Evolutionary conservation across 2,113 vertebrate species (phyloP).

Genomic region (Microtus pennsylvanicus): DNA sequence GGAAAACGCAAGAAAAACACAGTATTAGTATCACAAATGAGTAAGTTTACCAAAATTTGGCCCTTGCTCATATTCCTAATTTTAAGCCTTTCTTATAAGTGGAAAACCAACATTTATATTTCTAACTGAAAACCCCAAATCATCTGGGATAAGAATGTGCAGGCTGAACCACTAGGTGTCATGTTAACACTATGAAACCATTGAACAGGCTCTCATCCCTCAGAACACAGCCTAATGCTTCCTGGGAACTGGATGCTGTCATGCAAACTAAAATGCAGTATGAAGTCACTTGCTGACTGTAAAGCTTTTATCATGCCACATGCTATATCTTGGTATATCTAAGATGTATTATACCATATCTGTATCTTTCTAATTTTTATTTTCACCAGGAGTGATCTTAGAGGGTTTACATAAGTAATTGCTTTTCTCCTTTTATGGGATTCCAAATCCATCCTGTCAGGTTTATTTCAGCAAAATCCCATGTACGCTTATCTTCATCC

Average conservation of each 20-base stretch:
- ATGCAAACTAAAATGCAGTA: not conserved
- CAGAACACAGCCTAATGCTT: not conserved
- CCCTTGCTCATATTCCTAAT: not conserved
- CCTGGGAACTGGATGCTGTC: not conserved
- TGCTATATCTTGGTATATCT: not conserved
- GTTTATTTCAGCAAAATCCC: not conserved
- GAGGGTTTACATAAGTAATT: not conserved
- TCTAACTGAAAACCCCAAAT: not conserved
- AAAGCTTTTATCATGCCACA: not conserved
- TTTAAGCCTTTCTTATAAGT: not conserved
- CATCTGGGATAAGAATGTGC: not conserved
- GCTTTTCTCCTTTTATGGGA: not conserved
- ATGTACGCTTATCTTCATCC: not conserved
- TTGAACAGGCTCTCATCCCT: not conserved
- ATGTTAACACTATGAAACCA: not conserved
- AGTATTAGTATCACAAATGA: not conserved
- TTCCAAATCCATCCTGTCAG: not conserved
- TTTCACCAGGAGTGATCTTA: not conserved
- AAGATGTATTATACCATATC: not conserved
- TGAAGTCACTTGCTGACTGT: not conserved
- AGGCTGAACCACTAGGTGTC: slow-evolving; percentile 72
- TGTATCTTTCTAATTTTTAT: not conserved
- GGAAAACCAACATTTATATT: not conserved
- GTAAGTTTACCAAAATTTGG: not conserved
- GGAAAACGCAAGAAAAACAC: not conserved